Evolutionary conservation across 2,888 invertebrate genomes (phyloP), one percentile per base, ranked within the genome.

Genomic region (Agrypnus murinus): DNA sequence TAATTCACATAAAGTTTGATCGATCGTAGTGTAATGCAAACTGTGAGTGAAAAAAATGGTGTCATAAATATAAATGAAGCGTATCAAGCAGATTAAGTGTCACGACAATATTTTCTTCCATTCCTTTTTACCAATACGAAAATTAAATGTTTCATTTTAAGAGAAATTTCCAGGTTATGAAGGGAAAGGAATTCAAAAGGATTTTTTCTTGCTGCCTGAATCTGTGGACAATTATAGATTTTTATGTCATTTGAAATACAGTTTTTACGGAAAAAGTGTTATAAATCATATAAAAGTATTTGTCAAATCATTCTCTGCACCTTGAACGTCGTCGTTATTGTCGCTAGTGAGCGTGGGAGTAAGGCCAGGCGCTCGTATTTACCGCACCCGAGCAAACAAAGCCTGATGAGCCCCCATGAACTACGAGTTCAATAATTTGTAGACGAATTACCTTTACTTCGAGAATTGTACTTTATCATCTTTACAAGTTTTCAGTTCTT

Each of bases 331-430:
- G 55, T 62, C 66, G 66, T 71, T 71, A 71, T 67, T 66, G 71
- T 67, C 71, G 66, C 66, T 71, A 67, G 71, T 67, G 67, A 71
- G 67, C 71, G 71, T 71, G 71, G 66, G 71, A 71, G 48, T 36
- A 34, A 17, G 45, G 25, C 66, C 71, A 71, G 66, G 63, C 71
- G 71, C 48, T 67, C 66, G 66, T 71, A 71, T 71, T 71, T 71
- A 71, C 67, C 71, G 67, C 71, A 67, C 71, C 62, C 66, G 63
- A 66, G 71, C 66, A 71, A 71, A 71, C 71, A 71, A 71, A 71
- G 71, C 66, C 66, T 71, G 67, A 71, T 71, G 71, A 71, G 71
- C 71, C 71, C 71, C 50, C 71, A 71, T 71, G 66, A 66, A 63
- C 62, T 71, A 71, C 62, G 63, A 71, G 71, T 71, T 71, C 71